These are phyloP conservation scores for Penaeus monodon DNA, from an alignment of 2,888 invertebrate species.

Conservation along the genomic window DNA sequence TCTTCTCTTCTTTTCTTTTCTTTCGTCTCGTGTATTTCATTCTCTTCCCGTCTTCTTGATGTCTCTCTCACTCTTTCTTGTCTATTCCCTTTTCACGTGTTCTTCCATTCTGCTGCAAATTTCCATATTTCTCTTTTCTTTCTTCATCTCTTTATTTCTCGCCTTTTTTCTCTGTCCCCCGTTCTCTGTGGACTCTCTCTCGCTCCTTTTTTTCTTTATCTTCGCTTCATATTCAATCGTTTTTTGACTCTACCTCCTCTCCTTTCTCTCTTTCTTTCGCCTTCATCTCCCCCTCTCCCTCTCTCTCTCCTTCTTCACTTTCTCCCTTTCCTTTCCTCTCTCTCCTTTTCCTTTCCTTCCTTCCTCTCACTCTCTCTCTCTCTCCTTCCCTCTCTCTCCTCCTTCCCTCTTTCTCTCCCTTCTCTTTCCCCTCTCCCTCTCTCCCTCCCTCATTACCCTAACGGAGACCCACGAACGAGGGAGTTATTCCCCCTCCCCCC, in stretches of 20 bases:
- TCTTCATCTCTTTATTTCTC: neutral
- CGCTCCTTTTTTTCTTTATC: neutral
- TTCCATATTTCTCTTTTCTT: neutral
- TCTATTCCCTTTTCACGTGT: neutral
- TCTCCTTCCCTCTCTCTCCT: neutral
- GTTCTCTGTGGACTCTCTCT: neutral
- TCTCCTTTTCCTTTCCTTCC: neutral
- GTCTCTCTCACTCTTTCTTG: neutral
- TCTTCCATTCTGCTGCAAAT: too few relatives aligned
- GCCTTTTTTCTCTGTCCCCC: neutral
- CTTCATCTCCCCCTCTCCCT: too few relatives aligned
- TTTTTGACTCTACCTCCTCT: neutral
- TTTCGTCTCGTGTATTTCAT: neutral
- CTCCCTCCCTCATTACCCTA: neutral
- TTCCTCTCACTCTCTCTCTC: neutral
- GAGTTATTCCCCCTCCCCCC: neutral
- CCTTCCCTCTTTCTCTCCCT: neutral
- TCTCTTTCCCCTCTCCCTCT: neutral
- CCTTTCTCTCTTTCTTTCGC: neutral
- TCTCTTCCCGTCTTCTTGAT: neutral
- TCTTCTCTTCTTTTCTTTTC: neutral
- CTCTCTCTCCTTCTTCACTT: neutral
- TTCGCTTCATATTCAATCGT: neutral
- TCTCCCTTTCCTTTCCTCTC: neutral
- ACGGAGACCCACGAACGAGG: neutral